A percentile compares a stretch with the other conserved stretches of the same genome.
phyloP scores from a whole-genome alignment of 1,140 invertebrate species.

The Bombus breviceps region DNA sequence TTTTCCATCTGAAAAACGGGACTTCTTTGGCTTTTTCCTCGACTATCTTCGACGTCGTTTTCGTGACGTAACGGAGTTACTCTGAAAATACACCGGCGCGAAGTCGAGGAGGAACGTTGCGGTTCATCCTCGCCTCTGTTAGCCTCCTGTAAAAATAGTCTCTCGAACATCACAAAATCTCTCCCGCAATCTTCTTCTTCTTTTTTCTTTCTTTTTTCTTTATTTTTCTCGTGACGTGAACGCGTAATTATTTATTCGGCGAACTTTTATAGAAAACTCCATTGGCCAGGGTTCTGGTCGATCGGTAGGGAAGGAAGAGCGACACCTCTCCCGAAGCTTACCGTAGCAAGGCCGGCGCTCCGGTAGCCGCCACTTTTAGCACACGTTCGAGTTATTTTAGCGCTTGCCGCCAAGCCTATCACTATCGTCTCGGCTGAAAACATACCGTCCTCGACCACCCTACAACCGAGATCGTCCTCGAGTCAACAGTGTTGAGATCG shows the following conservation, averaged over 20 bases:
- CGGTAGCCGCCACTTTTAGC: slow-evolving; percentile 78
- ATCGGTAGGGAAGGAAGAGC: slow-evolving; percentile 31
- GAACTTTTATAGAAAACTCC: slow-evolving; percentile 10
- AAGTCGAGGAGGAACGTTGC: slow-evolving; percentile 6
- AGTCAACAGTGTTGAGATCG: background rate
- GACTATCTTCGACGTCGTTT: background rate
- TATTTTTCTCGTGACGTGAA: no score
- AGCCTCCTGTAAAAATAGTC: slow-evolving; percentile 44
- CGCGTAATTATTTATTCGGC: slow-evolving; percentile 25
- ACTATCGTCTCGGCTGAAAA: slow-evolving; percentile 70
- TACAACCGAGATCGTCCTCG: slow-evolving; percentile 5
- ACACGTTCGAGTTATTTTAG: slow-evolving; percentile 79
- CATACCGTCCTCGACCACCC: slow-evolving; percentile 50
- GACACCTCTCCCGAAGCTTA: slow-evolving; percentile 57
- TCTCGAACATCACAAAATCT: background rate
- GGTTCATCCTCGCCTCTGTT: background rate
- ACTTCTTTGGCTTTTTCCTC: background rate
- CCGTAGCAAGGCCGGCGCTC: slow-evolving; percentile 73
- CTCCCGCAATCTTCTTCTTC: background rate
- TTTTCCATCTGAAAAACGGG: background rate
- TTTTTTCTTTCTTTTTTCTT: no score
- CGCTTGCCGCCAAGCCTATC: slow-evolving; percentile 71
- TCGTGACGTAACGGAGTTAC: slow-evolving; percentile 46
- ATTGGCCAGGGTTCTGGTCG: slow-evolving; percentile 34
- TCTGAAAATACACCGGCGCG: slow-evolving; percentile 47